Conservation (phyloP, 2,113 vertebrate species). For the Taxidea taxus region DNA sequence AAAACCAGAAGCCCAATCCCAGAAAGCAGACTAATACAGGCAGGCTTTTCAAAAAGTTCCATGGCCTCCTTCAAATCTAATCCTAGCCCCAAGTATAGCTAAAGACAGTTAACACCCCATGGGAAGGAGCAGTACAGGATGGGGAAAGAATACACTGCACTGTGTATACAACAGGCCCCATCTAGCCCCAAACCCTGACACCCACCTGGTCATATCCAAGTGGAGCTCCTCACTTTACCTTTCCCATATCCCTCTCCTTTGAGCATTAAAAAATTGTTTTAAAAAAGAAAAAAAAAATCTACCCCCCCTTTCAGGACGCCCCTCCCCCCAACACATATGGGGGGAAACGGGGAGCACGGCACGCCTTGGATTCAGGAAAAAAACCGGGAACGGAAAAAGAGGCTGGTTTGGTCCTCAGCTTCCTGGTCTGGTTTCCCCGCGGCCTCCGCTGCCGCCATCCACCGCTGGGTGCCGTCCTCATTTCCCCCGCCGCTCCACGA, state of each 20-base stretch:
- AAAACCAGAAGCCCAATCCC: neutral
- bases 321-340: slow-evolving; percentile 62
- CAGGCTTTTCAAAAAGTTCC: neutral
- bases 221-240: neutral
- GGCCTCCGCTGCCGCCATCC: slow-evolving; percentile 76
- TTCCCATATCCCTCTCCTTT: slow-evolving; percentile 33
- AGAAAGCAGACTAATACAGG: neutral
- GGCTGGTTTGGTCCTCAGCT: slow-evolving; percentile 73
- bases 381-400: slow-evolving; percentile 73
- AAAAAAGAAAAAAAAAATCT: slow-evolving; percentile 38
- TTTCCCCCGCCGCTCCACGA: slow-evolving; percentile 44
- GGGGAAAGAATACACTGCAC: neutral
- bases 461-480: slow-evolving; percentile 46
- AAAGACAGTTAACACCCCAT: neutral
- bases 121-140: neutral
- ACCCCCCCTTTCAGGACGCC: slow-evolving; percentile 60
- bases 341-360: slow-evolving; percentile 49
- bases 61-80: neutral
- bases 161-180: neutral
- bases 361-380: slow-evolving; percentile 73
- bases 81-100: neutral
- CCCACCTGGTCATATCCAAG: neutral
- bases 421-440: slow-evolving; percentile 72
- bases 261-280: slow-evolving; percentile 15
- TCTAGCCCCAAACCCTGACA: neutral